Base-by-base conservation (phyloP, 2,888 invertebrate genomes). In the Cosmia pyralina region DNA sequence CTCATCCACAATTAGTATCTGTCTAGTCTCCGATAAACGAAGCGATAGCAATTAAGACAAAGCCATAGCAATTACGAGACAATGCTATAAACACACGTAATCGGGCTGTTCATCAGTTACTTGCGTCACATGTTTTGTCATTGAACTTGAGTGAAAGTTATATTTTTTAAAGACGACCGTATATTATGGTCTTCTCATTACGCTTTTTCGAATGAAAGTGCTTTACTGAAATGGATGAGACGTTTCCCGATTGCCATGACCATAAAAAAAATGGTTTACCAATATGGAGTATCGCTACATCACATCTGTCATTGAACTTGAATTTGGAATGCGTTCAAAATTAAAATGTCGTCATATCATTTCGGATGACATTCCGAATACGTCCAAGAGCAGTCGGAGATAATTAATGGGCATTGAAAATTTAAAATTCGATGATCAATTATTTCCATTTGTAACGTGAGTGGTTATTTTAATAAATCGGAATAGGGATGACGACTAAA, bases 261-360 rank as follows among this genome's bases (percentile, higher is more conserved):
- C 75, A 53, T 86, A 82, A 86, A 83, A 79, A 83, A 89, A 88
- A 88, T 75, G 80, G 79, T 82, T 81, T 65, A 66, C 76, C 11
- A 66, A 72, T 60, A 74, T 69, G 76, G 77, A 69, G 55, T 65
- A 79, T 57, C 50, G 68, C 87, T 87, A 82, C 86, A 79, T 87
- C 85, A 88, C 89, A 75, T 81, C 89, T 90, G 92, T 92, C 90
- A 91, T 89, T 92, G 92, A 93, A 92, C 92, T 93, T 93, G 92
- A 92, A 90, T 90, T 88, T 88, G 75, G 87, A 90, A 90, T 82
- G 81, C 70, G 69, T 79, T 82, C 71, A 62, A 87, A 82, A 81
- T 82, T 82, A 78, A 85, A 77, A 77, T 76, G 81, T 81, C 81
- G 76, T 77, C 75, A 64, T 85, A 75, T 72, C 77, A 76, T 68